These are phyloP conservation scores for Antechinus stuartii DNA, from an alignment of 2,113 vertebrate species.

Conservation along the genomic window DNA sequence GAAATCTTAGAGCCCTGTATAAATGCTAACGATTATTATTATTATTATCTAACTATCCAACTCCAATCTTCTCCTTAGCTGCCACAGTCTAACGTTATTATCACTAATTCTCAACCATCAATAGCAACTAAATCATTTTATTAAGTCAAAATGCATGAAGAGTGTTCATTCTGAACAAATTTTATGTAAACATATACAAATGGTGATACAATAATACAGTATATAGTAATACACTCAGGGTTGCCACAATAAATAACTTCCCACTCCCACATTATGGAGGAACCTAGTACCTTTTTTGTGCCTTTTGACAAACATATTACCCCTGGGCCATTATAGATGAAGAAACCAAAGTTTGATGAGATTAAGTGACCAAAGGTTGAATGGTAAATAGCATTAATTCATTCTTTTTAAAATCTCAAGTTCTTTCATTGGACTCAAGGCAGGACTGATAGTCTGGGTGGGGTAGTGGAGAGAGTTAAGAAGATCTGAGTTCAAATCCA, in stretches of 20 bases:
- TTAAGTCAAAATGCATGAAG: background rate
- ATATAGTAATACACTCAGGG: background rate
- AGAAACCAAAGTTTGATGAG: background rate
- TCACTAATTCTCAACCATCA: background rate
- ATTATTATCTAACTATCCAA: background rate
- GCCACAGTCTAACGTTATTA: background rate
- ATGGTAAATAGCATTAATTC: background rate
- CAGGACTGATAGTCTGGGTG: background rate
- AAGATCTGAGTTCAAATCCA: too few relatives aligned
- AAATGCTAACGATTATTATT: background rate
- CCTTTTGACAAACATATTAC: background rate
- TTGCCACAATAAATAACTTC: background rate
- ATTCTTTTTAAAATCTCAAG: background rate
- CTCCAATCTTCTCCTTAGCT: background rate
- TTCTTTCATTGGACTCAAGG: background rate
- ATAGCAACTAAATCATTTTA: background rate
- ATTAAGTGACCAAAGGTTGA: background rate
- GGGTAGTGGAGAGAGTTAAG: slow-evolving; percentile 30
- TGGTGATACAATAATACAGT: background rate
- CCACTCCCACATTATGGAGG: background rate
- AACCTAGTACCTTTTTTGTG: background rate
- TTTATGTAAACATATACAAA: background rate
- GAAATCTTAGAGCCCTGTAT: background rate
- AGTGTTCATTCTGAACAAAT: background rate
- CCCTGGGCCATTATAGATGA: fast-evolving